A percentile compares a stretch with the other conserved stretches of the same genome.
phyloP scores from a whole-genome alignment of 2,888 invertebrate species.

The Plagiodera versicolora region DNA sequence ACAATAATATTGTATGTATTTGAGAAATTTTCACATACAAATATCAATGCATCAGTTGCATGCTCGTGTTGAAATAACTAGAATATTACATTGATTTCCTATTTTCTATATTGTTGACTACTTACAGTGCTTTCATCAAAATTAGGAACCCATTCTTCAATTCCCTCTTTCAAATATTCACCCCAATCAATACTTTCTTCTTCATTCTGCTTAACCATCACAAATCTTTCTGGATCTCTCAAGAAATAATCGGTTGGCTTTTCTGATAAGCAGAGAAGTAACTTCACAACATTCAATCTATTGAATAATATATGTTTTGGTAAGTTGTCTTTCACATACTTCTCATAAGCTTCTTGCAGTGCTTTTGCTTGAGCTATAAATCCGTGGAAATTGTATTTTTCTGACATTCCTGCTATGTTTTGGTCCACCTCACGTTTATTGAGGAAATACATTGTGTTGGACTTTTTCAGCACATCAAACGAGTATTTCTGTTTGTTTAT shows the following conservation, averaged over 20 bases:
- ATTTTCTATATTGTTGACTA: neutral
- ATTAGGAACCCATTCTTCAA: constrained; percentile 41
- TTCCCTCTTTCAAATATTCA: constrained; percentile 56
- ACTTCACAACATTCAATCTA: constrained; percentile 46
- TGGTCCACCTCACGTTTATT: constrained; percentile 46
- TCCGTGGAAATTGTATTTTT: constrained; percentile 51
- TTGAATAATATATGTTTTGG: constrained; percentile 38
- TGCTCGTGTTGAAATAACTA: too few relatives aligned
- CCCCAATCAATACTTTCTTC: constrained; percentile 57
- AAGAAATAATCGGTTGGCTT: constrained; percentile 48
- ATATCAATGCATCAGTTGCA: too few relatives aligned
- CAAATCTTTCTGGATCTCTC: constrained; percentile 39
- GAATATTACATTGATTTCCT: too few relatives aligned
- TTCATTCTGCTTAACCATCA: constrained; percentile 43
- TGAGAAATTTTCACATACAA: too few relatives aligned
- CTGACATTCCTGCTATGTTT: constrained; percentile 44
- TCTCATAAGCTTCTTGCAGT: constrained; percentile 41
- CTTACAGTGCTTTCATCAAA: constrained; percentile 39
- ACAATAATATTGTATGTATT: too few relatives aligned
- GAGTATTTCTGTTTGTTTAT: constrained; percentile 42
- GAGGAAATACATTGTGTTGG: constrained; percentile 47
- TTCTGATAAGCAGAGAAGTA: constrained; percentile 48
- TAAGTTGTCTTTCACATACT: constrained; percentile 39
- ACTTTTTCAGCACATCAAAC: constrained; percentile 39
- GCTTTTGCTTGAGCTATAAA: constrained; percentile 45